phyloP scores from a whole-genome alignment of 2,888 invertebrate species.

The Chymomyza fuscimana region DNA sequence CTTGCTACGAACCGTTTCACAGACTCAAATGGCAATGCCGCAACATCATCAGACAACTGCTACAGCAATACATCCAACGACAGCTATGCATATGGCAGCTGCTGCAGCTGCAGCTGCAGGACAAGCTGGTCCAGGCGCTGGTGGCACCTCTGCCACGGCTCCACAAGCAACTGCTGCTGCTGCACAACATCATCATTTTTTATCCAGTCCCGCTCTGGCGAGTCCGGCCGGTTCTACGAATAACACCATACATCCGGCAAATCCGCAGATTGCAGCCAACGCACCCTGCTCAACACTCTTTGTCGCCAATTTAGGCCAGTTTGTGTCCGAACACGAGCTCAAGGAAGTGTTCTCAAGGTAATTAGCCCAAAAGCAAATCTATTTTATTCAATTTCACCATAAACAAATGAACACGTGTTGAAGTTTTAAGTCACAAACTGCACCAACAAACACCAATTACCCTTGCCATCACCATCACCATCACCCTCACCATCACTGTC shows the following conservation, averaged over 20 bases:
- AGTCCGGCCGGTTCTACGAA: conserved; percentile 87
- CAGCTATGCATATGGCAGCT: conserved; percentile 84
- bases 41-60: conserved; percentile 80
- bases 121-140: conserved; percentile 58
- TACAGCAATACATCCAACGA: conserved; percentile 81
- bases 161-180: conserved; percentile 61
- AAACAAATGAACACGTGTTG: conserved; percentile 23
- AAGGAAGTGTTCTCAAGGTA: conserved; percentile 99
- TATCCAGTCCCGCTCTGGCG: conserved; percentile 95
- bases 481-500: conserved; percentile 15
- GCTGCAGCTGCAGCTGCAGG: conserved; percentile 67
- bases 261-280: conserved; percentile 83
- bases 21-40: conserved; percentile 82
- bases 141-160: conserved; percentile 81
- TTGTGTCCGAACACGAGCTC: conserved; percentile 98
- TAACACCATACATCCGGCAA: conserved; percentile 80
- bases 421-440: conserved; percentile 38
- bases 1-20: conserved; percentile 12
- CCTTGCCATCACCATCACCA: conserved; percentile 24
- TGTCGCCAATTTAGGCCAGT: conserved; percentile 98
- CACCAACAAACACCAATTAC: conserved; percentile 30
- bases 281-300: conserved; percentile 98
- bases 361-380: conserved; percentile 21
- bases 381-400: not conserved
- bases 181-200: conserved; percentile 88